Base-by-base conservation (phyloP, 1,140 invertebrate genomes). In the Temnothorax longispinosus region DNA sequence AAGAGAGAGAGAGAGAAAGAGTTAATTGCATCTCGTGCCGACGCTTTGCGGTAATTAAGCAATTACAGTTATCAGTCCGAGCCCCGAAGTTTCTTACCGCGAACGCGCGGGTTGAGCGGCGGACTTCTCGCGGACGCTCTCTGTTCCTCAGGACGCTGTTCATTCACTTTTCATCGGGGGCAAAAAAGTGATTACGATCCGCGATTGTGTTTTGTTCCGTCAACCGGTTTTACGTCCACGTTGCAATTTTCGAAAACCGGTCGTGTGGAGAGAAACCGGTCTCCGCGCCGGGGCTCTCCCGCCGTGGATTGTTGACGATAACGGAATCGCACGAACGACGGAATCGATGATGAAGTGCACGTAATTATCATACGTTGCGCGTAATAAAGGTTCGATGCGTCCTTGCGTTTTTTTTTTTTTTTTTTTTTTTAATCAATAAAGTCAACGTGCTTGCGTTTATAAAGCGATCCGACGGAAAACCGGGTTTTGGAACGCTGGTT, bases 211-310 rank as follows among this genome's bases (percentile, higher is more conserved):
- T 80, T 54, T 21, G 69, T 58, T 56, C 21, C 41, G 80, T 60
- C 67, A 74, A 84, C 69, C 52, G 67, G 67, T 69, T 69, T 47
- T 13, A n/a, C 38, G 18, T 74, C 0, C 27, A 6, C 11, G 35
- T 35, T 15, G 69, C 54, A 7, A 75, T 84, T 84, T 75, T 60
- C 69, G 41, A 74, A 62, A 84, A 84, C 80, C 67, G 80, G 67
- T 60, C 21, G 38, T 21, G 71, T 35, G 67, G 80, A 54, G 80
- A 35, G 54, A 60, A 74, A 82, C 80, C 80, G 80, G 80, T 84
- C 54, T 50, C 2, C 15, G 52, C 7, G 11, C 41, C 27, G 38
- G 10, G 52, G n/a, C 18, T 74, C 80, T 18, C 27, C 18, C 27
- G 38, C 38, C n/a, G 54, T 32, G 54, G 11, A 74, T 62, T 84